Evolutionary conservation across 2,888 invertebrate species (phyloP).

Genomic region (Spilarctia lutea): DNA sequence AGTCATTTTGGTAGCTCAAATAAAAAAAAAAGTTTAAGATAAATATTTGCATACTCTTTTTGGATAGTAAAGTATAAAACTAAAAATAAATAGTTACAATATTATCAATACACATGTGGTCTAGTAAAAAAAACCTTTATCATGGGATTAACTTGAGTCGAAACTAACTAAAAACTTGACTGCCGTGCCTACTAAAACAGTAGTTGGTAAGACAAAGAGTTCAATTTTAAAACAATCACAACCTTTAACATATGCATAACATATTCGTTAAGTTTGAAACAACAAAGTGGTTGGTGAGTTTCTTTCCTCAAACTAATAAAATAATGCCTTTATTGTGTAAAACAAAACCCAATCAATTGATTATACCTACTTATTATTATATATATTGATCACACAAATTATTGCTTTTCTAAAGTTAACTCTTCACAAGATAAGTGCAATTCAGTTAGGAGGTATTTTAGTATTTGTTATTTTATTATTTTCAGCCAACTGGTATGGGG

Average conservation of each 20-base stretch:
- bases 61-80: not conserved
- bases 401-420: not conserved
- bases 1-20: no score
- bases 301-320: not conserved
- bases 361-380: not conserved
- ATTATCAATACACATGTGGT: not conserved
- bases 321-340: not conserved
- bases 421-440: not conserved
- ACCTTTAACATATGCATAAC: not conserved
- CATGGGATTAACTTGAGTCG: not conserved
- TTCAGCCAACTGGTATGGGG: conserved; percentile 92
- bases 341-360: not conserved
- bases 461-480: conserved; percentile 39
- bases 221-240: not conserved
- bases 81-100: not conserved
- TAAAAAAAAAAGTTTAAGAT: not conserved
- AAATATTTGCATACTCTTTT: not conserved
- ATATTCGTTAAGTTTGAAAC: not conserved
- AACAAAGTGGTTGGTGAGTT: not conserved
- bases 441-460: not conserved
- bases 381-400: no score
- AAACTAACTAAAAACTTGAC: not conserved
- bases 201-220: not conserved
- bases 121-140: not conserved
- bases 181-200: not conserved